phyloP scores from a whole-genome alignment of 2,113 vertebrate species.

The Callorhinus ursinus region DNA sequence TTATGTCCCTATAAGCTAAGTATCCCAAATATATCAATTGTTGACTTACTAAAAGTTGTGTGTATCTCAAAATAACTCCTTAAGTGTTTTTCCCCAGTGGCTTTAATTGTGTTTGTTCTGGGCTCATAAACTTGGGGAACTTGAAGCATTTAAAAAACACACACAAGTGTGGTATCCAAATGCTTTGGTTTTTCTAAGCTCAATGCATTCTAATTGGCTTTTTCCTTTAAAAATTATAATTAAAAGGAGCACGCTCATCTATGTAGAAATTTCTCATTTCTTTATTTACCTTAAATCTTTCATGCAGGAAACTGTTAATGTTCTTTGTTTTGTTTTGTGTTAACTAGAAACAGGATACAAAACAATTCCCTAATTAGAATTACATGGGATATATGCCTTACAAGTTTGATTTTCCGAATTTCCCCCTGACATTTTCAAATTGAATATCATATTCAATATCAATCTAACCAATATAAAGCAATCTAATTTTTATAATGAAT shows the following conservation, averaged over 20 bases:
- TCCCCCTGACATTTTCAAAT: slow-evolving; percentile 68
- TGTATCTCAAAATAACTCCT: slow-evolving; percentile 41
- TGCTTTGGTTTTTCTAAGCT: slow-evolving; percentile 60
- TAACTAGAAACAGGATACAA: slow-evolving; percentile 54
- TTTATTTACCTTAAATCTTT: slow-evolving; percentile 69
- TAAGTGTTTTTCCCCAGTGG: slow-evolving; percentile 11
- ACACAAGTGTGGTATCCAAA: slow-evolving; percentile 14
- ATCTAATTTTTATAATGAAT: slow-evolving; percentile 66
- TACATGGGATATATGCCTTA: slow-evolving; percentile 13
- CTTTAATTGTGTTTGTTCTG: slow-evolving; percentile 71
- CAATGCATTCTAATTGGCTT: slow-evolving; percentile 47
- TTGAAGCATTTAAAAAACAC: slow-evolving; percentile 45
- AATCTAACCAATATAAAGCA: slow-evolving; percentile 64
- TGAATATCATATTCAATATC: slow-evolving; percentile 51
- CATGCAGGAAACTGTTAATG: slow-evolving; percentile 60
- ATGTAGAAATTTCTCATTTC: slow-evolving; percentile 62
- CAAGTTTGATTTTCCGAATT: slow-evolving; percentile 63
- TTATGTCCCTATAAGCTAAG: background rate
- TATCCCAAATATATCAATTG: slow-evolving; percentile 25
- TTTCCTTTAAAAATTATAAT: slow-evolving; percentile 68
- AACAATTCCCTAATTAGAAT: slow-evolving; percentile 67
- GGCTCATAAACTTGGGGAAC: slow-evolving; percentile 43
- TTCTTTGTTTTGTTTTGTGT: slow-evolving; percentile 55
- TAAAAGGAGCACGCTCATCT: slow-evolving; percentile 58
- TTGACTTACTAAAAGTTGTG: slow-evolving; percentile 50